Evolutionary conservation across 2,797 vertebrate species (phyloP), one percentile per base, ranked within the genome.

Genomic region (Manis pentadactyla): DNA sequence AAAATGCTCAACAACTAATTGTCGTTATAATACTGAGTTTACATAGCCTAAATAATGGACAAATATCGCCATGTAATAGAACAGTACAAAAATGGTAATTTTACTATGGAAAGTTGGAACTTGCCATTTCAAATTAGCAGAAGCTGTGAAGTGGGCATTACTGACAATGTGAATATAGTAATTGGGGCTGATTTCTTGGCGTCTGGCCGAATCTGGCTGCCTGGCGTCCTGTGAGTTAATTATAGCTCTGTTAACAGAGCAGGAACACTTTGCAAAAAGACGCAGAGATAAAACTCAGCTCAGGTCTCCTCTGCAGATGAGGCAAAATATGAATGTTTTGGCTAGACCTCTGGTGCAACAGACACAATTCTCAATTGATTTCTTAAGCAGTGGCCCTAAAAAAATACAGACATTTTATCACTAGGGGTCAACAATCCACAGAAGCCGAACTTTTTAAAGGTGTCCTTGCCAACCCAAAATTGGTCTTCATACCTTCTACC

Each of bases 151-250:
- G 98, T 98, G 99, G 99, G 98, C 98, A 98, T 98, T 99, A 98
- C 98, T 99, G 99, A 99, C 99, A 99, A 98, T 96, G 98, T 98
- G 98, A 99, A 99, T 98, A 97, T 97, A 99, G 99, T 99, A 99
- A 99, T 99, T 99, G 99, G 99, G 99, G 99, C 98, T 99, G 99
- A 99, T 99, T 98, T 98, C 98, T 97, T 99, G 99, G 99, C 98
- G 96, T 97, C 59, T 94, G 94, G 99, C 99, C 99, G 96, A 98
- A 98, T 88, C 98, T 98, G 98, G 98, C 99, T 98, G 98, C 98
- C 98, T 98, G 98, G 98, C 97, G 98, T 99, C 98, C 98, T 97
- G 98, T 23, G 97, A 98, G 99, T 98, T 99, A 99, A 99, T 99
- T 99, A 99, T 96, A 99, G 99, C 98, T 98, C 98, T 98, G 97